Base-by-base conservation (phyloP, 2,888 invertebrate species). In the Ichneumoninae sp. region DNA sequence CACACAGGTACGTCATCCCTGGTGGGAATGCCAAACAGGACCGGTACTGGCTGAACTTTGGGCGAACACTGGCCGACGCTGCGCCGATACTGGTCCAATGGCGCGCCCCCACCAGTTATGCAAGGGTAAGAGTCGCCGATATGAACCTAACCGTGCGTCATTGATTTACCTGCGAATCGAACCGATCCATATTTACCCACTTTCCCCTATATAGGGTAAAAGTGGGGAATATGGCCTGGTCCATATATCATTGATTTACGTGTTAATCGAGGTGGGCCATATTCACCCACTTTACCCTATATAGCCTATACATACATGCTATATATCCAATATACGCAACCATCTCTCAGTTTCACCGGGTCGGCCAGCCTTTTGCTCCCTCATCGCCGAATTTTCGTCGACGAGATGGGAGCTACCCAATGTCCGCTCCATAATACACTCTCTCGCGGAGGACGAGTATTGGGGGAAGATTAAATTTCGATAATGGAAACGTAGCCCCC, bases 401-500 rank as follows among this genome's bases (percentile, higher is more conserved):
- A 54, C 79, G 79, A 83, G 52, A 82, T 50, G 71, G 80, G 85
- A 87, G 82, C 87, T 16, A 82, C 83, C 83, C 66, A 57, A 78
- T 79, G 79, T 74, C 82, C 74, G 72, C 40, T 70, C 65, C 74
- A 62, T 60, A 75, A 60, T 78, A 74, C 74, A 82, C 22, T 60
- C 50, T 13, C 26, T 19, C 68, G 33, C 84, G 84, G 5, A 40
- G 83, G 74, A 81, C 85, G 86, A 86, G 85, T 87, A 88, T 87
- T 87, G 86, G 87, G 86, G 82, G 40, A 82, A 89, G 87, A 89
- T 90, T 89, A 88, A 88, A 89, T 89, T 90, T 88, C 88, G 88
- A 89, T 89, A 89, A 89, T 86, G 81, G 78, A 81, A 77, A 72
- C 80, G 69, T 30, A 36, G 26, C 66, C 54, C 50, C 26, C 26